Conservation (phyloP, 2,113 vertebrate species). For the Turdus rufiventris region DNA sequence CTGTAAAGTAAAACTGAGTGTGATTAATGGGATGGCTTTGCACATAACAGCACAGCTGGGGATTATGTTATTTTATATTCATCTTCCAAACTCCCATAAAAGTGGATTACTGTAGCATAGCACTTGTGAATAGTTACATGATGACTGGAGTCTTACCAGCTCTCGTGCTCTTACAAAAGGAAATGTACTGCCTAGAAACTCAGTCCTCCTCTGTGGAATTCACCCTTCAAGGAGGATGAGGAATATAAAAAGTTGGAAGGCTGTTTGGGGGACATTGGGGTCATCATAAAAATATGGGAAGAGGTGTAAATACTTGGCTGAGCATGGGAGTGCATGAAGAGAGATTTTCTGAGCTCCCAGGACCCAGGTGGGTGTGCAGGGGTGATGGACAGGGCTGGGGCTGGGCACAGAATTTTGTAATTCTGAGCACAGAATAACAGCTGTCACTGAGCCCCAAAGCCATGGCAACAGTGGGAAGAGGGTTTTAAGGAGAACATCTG, state of each 20-base stretch:
- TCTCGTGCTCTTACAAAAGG: not conserved
- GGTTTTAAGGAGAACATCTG: not conserved
- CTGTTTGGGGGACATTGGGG: not conserved
- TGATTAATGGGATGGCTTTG: conserved; percentile 52
- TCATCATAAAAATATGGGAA: not conserved
- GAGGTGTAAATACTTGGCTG: not conserved
- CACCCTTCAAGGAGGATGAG: not conserved
- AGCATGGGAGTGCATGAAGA: not conserved
- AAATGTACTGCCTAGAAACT: not conserved
- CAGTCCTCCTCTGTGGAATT: not conserved
- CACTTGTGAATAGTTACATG: conserved; percentile 11
- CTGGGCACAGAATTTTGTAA: not conserved
- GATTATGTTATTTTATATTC: conserved; percentile 57
- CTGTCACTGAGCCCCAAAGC: not conserved
- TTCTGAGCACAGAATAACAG: not conserved
- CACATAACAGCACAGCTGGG: conserved; percentile 42
- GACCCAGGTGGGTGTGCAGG: not conserved
- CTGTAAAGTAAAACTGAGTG: conserved; percentile 26
- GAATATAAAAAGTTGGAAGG: not conserved
- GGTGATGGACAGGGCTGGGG: too few relatives aligned
- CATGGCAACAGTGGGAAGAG: accelerated
- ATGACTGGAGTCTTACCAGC: not conserved
- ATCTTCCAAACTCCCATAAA: conserved; percentile 56
- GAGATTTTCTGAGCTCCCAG: not conserved
- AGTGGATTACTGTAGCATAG: conserved; percentile 39